Percentiles rank a stretch among this genome's conserved stretches.
These are phyloP conservation scores for Pangasianodon hypophthalmus DNA, from an alignment of 2,113 vertebrate genomes.

Conservation along the genomic window DNA sequence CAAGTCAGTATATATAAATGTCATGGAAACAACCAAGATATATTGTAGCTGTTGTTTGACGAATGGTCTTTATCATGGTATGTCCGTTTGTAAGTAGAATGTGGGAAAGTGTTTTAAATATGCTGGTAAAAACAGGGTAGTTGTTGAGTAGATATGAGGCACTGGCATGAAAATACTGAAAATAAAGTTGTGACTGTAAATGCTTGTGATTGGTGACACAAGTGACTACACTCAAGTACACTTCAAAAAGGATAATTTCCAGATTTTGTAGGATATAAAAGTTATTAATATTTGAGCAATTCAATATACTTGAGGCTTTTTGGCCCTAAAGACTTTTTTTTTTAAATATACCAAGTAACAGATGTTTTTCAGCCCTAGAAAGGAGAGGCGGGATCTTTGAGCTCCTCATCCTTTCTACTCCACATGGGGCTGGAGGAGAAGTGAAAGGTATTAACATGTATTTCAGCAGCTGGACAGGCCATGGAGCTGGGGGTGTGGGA, in stretches of 20 bases:
- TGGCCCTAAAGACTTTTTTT: background rate
- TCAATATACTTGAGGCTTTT: background rate
- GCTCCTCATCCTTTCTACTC: slow-evolving; percentile 40
- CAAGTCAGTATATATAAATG: slow-evolving; percentile 25
- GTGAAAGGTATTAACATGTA: slow-evolving; percentile 45
- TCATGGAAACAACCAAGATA: slow-evolving; percentile 31
- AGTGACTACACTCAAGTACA: background rate
- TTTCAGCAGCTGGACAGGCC: slow-evolving; percentile 41
- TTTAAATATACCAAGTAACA: slow-evolving; percentile 37
- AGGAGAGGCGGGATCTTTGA: slow-evolving; percentile 24
- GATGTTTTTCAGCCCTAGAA: slow-evolving; percentile 53
- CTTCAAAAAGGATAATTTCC: too few species aligned
- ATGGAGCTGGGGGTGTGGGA: slow-evolving; percentile 36
- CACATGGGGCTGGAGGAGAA: slow-evolving; percentile 37
- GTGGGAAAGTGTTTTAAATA: slow-evolving; percentile 16
- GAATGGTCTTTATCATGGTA: slow-evolving; percentile 9
- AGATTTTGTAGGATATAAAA: background rate
- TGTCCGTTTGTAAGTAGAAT: slow-evolving; percentile 1
- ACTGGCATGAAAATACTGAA: background rate
- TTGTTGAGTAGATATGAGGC: slow-evolving; percentile 2
- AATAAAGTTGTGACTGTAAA: background rate
- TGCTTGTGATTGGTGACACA: background rate
- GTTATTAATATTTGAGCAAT: background rate
- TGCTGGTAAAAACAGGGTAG: slow-evolving; percentile 1
- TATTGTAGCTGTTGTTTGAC: slow-evolving; percentile 32